These are phyloP conservation scores for Zonotrichia albicollis DNA, from an alignment of 2,797 vertebrate genomes.

Conservation along the genomic window DNA sequence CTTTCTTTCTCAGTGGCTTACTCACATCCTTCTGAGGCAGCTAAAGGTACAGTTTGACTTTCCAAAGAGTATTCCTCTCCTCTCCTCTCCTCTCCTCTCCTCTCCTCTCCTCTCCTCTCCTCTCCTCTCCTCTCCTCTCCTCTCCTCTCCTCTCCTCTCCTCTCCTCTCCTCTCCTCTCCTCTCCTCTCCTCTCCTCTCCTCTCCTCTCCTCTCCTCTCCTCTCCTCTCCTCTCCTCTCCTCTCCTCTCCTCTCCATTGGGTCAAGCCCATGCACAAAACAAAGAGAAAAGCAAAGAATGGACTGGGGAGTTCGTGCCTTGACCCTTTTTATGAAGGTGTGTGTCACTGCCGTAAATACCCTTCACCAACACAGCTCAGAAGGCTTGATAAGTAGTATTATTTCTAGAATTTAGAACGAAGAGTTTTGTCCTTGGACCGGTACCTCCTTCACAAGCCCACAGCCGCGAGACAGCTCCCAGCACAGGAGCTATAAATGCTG, in stretches of 20 bases:
- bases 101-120: neutral
- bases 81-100: neutral
- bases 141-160: neutral
- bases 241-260: too few relatives aligned
- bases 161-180: neutral
- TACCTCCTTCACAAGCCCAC: neutral
- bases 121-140: too few relatives aligned
- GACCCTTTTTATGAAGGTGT: neutral
- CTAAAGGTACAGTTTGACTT: neutral
- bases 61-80: neutral
- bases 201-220: neutral
- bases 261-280: neutral
- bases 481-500: neutral
- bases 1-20: neutral
- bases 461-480: neutral
- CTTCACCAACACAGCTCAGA: neutral
- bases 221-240: neutral
- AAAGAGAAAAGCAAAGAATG: neutral
- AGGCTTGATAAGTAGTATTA: neutral
- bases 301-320: neutral
- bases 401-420: neutral
- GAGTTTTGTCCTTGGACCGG: neutral
- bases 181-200: neutral
- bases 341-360: neutral
- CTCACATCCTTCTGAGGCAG: neutral